Percentiles rank a stretch among this genome's conserved stretches.
phyloP scores from a whole-genome alignment of 1,140 invertebrate genomes.

The Anastrepha obliqua region DNA sequence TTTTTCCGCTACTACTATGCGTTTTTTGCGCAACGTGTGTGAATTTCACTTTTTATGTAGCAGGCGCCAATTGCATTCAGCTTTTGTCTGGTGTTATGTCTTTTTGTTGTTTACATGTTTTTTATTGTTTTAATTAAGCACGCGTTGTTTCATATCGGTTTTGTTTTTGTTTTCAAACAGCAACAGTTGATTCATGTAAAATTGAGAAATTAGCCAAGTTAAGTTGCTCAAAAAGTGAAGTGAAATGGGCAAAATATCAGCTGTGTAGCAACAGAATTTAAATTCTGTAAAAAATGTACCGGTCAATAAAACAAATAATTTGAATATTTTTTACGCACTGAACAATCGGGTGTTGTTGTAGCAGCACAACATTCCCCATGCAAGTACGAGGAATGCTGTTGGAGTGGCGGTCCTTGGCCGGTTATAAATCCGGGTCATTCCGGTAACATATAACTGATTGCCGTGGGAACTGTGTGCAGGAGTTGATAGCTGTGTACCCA shows the following conservation, averaged over 20 bases:
- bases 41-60: conserved; percentile 53
- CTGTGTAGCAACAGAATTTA: too few species aligned
- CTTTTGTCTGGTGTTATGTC: not conserved
- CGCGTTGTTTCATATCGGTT: not conserved
- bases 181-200: conserved; percentile 32
- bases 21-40: conserved; percentile 35
- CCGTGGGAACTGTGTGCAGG: too few species aligned
- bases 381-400: too few species aligned
- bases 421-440: too few species aligned
- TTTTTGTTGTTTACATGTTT: not conserved
- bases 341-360: too few species aligned
- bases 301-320: too few species aligned
- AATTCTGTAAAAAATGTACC: too few species aligned
- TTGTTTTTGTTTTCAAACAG: not conserved
- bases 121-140: not conserved
- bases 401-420: too few species aligned
- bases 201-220: not conserved
- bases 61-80: not conserved
- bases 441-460: too few species aligned
- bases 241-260: not conserved
- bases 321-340: too few species aligned
- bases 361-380: too few species aligned
- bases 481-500: too few species aligned
- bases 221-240: not conserved
- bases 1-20: not conserved